phyloP scores from a whole-genome alignment of 1,140 invertebrate genomes.

The Bombus cullumanus region DNA sequence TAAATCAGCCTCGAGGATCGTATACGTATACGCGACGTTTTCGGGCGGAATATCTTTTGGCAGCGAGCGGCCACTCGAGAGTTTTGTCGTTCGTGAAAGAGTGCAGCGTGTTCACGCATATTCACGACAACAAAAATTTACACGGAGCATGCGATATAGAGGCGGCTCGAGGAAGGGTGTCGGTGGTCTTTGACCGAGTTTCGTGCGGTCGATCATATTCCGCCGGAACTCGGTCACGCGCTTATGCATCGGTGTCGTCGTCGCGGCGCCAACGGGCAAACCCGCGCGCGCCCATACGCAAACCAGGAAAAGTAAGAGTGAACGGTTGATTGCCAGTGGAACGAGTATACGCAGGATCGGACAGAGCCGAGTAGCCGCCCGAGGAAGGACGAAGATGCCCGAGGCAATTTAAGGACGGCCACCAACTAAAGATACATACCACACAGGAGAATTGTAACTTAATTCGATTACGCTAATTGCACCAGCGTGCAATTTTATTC shows the following conservation, averaged over 20 bases:
- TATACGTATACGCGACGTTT: background rate
- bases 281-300: constrained; percentile 43
- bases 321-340: constrained; percentile 54
- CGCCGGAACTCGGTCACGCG: constrained; percentile 69
- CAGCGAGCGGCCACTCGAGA: constrained; percentile 11
- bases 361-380: background rate
- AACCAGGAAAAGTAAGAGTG: constrained; percentile 61
- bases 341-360: constrained; percentile 36
- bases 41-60: constrained; percentile 11
- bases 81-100: constrained; percentile 11
- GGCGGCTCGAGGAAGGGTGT: constrained; percentile 59
- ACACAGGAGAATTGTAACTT: background rate
- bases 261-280: constrained; percentile 47
- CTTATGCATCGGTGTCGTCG: constrained; percentile 64
- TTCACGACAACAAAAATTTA: constrained; percentile 49
- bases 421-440: background rate
- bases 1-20: constrained; percentile 1
- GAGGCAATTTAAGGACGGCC: constrained; percentile 20
- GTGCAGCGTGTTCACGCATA: constrained; percentile 48
- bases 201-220: constrained; percentile 71
- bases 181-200: constrained; percentile 72
- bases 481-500: background rate
- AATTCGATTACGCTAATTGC: constrained; percentile 32
- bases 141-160: constrained; percentile 49
- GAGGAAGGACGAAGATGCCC: constrained; percentile 21